Base-by-base conservation (phyloP, 2,888 invertebrate species). In the Thecocarcelia acutangulata region DNA sequence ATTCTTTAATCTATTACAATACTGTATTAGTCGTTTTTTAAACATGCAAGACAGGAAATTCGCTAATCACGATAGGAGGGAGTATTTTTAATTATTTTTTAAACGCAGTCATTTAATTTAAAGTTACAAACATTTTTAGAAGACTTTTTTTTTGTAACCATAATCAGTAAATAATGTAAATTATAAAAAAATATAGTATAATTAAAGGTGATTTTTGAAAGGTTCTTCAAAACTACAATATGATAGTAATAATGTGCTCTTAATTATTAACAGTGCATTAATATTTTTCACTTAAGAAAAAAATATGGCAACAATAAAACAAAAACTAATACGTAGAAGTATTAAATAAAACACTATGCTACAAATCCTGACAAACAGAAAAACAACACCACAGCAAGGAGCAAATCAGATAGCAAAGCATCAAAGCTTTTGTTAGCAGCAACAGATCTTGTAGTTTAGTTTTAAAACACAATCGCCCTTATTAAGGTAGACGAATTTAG, bases 201-300 rank as follows among this genome's bases (percentile, higher is more conserved):
- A 82, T 61, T 24, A 28, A 42, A 81, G n/a, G 37, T 46, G 63
- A 52, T 50, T 40, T 28, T 1, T 21, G 37, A 37, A 15, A 61
- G 44, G 17, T 56, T 46, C 75, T 48, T 48, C 48, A 54, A 46
- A 72, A 77, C 46, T 48, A 58, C 61, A 81, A 70, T 74, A 75
- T 46, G 52, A 76, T 6, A 33, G 33, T 33, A 76, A 74, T 69
- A 64, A 78, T 78, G 78, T 82, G 82, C 82, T 82, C 82, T 82
- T 82, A 82, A 70, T 82, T 78, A 74, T 70, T 66, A 54, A 82
- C 56, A 81, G 81, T 77, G 72, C 81, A 77, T 81, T 69, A 69
- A 75, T 69, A 54, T 61, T 56, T 63, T 50, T 85, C 74, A 84
- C 79, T 84, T 81, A 77, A 44, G 56, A 86, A 73, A 83, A 85